Conservation (phyloP, 2,888 invertebrate genomes). For the Lathronympha strigana region DNA sequence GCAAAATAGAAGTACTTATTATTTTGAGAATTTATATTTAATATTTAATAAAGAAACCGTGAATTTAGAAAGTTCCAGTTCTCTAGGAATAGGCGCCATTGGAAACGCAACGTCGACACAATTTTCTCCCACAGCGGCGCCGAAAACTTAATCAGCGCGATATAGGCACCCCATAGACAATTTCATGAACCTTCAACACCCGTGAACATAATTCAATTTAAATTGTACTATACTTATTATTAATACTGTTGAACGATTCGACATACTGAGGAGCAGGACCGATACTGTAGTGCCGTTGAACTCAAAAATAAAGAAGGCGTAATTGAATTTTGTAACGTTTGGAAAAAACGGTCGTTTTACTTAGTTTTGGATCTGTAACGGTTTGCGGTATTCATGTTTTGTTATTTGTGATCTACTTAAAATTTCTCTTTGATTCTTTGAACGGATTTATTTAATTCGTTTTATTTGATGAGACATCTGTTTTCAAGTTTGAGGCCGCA, state of each 20-base stretch:
- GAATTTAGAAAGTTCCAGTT: slow-evolving; percentile 35
- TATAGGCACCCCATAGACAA: slow-evolving; percentile 78
- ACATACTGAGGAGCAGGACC: slow-evolving; percentile 68
- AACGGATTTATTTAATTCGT: slow-evolving; percentile 3
- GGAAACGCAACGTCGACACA: slow-evolving; percentile 50
- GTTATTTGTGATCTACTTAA: slow-evolving; percentile 28
- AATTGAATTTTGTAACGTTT: slow-evolving; percentile 76
- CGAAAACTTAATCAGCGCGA: slow-evolving; percentile 76
- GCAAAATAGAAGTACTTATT: background rate
- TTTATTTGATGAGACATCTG: background rate
- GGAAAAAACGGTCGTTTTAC: slow-evolving; percentile 37
- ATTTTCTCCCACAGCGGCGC: slow-evolving; percentile 66
- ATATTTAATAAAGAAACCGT: background rate
- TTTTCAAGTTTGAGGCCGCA: background rate
- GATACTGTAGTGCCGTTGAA: slow-evolving; percentile 74
- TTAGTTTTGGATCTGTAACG: slow-evolving; percentile 38
- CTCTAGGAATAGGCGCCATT: slow-evolving; percentile 44
- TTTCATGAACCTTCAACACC: slow-evolving; percentile 73
- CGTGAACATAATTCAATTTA: slow-evolving; percentile 83
- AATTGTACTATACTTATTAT: slow-evolving; percentile 74
- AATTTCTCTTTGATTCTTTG: slow-evolving; percentile 7
- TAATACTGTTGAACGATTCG: slow-evolving; percentile 70
- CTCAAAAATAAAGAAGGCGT: slow-evolving; percentile 69
- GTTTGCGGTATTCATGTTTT: slow-evolving; percentile 20
- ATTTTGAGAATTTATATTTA: background rate